phyloP scores from a whole-genome alignment of 2,113 vertebrate genomes.

The Dromiciops gliroides region DNA sequence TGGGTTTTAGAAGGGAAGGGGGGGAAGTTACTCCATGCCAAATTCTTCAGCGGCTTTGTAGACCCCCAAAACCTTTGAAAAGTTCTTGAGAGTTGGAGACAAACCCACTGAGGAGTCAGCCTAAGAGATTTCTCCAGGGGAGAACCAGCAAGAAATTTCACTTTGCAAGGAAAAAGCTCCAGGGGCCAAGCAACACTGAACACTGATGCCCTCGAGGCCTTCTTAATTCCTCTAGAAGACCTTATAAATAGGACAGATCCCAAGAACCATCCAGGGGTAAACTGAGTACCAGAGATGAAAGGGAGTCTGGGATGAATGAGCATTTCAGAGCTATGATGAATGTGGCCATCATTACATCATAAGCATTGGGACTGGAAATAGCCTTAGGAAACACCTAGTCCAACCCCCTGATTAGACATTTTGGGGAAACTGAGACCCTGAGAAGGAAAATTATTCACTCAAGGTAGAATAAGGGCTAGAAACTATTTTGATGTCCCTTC shows the following conservation, averaged over 20 bases:
- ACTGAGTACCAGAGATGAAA: background rate
- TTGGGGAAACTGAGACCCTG: background rate
- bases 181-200: background rate
- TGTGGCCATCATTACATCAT: background rate
- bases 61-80: conserved; percentile 67
- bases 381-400: background rate
- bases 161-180: conserved; percentile 5
- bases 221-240: background rate
- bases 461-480: background rate
- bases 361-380: background rate
- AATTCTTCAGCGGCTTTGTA: conserved; percentile 65
- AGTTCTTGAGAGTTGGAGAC: background rate
- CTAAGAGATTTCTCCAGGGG: background rate
- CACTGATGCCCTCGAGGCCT: background rate
- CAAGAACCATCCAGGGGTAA: background rate
- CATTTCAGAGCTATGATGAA: background rate
- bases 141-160: background rate
- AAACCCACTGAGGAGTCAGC: background rate
- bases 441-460: background rate
- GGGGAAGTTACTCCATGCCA: conserved; percentile 58
- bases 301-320: background rate
- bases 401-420: background rate
- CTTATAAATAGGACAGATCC: background rate
- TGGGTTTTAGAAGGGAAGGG: conserved; percentile 72
- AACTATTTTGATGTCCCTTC: background rate